Percentiles rank a stretch among this genome's conserved stretches.
phyloP scores from a whole-genome alignment of 1,140 invertebrate genomes.

The Bacillus rossius region DNA sequence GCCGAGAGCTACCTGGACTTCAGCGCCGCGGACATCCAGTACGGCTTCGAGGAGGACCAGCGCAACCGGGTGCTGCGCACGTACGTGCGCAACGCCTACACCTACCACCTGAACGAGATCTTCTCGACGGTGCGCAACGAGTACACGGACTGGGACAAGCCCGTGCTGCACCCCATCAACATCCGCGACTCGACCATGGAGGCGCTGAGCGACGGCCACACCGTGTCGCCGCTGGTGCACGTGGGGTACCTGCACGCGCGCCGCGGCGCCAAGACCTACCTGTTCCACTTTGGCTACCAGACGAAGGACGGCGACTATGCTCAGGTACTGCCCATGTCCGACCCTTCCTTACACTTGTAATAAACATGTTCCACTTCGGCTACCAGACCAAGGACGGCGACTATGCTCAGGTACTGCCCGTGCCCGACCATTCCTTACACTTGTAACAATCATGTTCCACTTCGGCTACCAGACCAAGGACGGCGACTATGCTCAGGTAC shows the following conservation, averaged over 20 bases:
- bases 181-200: slow-evolving; percentile 82
- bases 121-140: slow-evolving; percentile 86
- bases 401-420: slow-evolving; percentile 55
- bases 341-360: neutral
- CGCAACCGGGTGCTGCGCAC: slow-evolving; percentile 64
- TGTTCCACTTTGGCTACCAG: slow-evolving; percentile 79
- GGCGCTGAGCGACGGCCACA: slow-evolving; percentile 77
- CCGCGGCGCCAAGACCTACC: slow-evolving; percentile 61
- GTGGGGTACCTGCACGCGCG: slow-evolving; percentile 64
- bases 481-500: slow-evolving; percentile 64
- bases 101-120: slow-evolving; percentile 87
- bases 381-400: slow-evolving; percentile 73
- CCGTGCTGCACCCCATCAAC: slow-evolving; percentile 77
- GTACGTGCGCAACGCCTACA: slow-evolving; percentile 79
- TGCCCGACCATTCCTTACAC: neutral
- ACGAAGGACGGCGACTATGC: slow-evolving; percentile 66
- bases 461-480: slow-evolving; percentile 77
- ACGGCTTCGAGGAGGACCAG: slow-evolving; percentile 71
- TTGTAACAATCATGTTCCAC: slow-evolving; percentile 56
- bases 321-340: slow-evolving; percentile 45
- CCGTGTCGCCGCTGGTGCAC: slow-evolving; percentile 63
- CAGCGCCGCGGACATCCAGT: slow-evolving; percentile 65
- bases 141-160: slow-evolving; percentile 89
- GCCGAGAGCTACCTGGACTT: slow-evolving; percentile 73
- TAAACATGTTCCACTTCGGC: slow-evolving; percentile 71